These are phyloP conservation scores for Myathropa florea DNA, from an alignment of 2,888 invertebrate species.

Conservation along the genomic window DNA sequence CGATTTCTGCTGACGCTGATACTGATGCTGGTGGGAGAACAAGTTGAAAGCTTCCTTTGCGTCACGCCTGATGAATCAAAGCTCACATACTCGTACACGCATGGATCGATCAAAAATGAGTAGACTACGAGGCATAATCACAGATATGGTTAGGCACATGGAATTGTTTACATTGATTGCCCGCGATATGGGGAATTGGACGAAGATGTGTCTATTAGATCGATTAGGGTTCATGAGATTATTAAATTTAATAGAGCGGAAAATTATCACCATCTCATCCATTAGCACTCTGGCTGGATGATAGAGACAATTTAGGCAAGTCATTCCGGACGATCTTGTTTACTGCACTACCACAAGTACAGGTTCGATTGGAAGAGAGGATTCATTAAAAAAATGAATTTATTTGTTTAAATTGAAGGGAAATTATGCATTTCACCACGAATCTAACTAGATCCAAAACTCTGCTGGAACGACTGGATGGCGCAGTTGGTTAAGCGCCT, in stretches of 20 bases:
- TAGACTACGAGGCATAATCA: background rate
- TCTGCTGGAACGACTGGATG: too few species aligned
- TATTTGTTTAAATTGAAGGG: too few species aligned
- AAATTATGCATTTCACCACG: too few species aligned
- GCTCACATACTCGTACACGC: background rate
- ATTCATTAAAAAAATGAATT: too few species aligned
- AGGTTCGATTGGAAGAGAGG: too few species aligned
- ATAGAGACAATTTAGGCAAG: background rate
- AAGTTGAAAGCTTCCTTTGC: background rate
- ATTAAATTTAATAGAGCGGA: slow-evolving; percentile 8
- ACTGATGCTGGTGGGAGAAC: too few species aligned
- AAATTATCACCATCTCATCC: slow-evolving; percentile 30
- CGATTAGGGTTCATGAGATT: background rate
- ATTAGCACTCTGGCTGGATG: background rate
- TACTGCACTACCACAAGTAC: too few species aligned
- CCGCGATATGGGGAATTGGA: background rate
- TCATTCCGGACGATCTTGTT: background rate
- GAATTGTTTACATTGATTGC: background rate
- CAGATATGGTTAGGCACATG: background rate
- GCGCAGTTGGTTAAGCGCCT: too few species aligned
- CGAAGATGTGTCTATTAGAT: slow-evolving; percentile 19
- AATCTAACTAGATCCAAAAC: too few species aligned
- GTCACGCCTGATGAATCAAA: background rate
- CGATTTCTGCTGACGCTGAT: too few species aligned
- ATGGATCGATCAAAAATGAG: background rate